A percentile compares a stretch with the other conserved stretches of the same genome.
Conservation (phyloP, 2,113 vertebrate species). For the Pedionomus torquatus region DNA sequence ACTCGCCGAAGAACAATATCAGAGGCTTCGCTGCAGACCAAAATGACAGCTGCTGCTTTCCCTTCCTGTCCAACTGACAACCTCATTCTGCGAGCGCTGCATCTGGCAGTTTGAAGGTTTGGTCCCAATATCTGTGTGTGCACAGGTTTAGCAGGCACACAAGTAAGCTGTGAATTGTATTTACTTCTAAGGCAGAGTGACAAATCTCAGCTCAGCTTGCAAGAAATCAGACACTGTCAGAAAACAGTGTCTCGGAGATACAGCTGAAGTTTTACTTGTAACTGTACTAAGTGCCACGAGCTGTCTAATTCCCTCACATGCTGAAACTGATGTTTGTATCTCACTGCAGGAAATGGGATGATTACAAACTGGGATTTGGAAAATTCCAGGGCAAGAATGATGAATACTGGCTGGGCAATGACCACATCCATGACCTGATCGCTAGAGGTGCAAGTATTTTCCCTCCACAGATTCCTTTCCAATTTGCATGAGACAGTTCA, state of each 20-base stretch:
- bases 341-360: slow-evolving; percentile 84
- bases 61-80: background rate
- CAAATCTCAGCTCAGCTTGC: background rate
- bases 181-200: background rate
- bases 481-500: background rate
- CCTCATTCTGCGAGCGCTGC: background rate
- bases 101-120: background rate
- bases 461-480: background rate
- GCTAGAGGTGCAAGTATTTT: slow-evolving; percentile 72
- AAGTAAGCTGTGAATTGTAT: background rate
- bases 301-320: background rate
- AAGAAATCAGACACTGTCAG: background rate
- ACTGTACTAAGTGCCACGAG: background rate
- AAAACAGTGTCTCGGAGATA: background rate
- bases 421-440: slow-evolving; percentile 82
- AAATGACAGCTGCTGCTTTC: background rate
- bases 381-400: slow-evolving; percentile 84
- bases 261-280: background rate
- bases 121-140: background rate
- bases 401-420: slow-evolving; percentile 92
- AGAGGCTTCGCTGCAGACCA: background rate
- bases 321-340: background rate
- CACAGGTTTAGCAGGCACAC: background rate
- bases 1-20: background rate
- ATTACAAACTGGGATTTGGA: slow-evolving; percentile 90